These are phyloP conservation scores for Cygnus atratus DNA, from an alignment of 2,113 vertebrate species.

Conservation along the genomic window DNA sequence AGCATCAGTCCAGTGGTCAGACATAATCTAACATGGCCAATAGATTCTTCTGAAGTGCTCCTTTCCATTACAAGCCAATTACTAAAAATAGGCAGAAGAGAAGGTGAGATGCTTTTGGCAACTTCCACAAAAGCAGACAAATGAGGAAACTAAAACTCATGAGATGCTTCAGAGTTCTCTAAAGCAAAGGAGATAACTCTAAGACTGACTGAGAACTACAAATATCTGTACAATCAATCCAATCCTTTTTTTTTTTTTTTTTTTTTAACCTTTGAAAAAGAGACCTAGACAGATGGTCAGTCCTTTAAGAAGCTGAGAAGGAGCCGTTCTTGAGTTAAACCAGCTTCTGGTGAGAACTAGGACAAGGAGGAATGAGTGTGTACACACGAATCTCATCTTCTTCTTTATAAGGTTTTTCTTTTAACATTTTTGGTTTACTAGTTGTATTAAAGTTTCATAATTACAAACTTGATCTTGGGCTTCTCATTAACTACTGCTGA, in stretches of 20 bases:
- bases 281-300: background rate
- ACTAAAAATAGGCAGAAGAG: background rate
- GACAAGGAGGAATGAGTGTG: background rate
- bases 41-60: slow-evolving; percentile 44
- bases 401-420: background rate
- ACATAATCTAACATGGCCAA: slow-evolving; percentile 48
- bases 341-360: background rate
- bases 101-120: background rate
- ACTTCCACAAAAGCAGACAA: background rate
- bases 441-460: background rate
- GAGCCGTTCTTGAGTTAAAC: background rate
- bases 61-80: background rate
- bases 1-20: slow-evolving; percentile 49
- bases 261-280: background rate
- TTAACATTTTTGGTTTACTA: background rate
- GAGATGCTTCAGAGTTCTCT: background rate
- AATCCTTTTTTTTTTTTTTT: background rate
- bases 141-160: background rate
- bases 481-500: background rate
- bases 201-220: background rate
- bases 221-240: background rate
- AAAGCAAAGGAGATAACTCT: background rate
- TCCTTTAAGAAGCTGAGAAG: background rate
- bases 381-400: background rate
- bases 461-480: background rate